Conservation (phyloP, 2,113 vertebrate species). For the Donacobius atricapilla region DNA sequence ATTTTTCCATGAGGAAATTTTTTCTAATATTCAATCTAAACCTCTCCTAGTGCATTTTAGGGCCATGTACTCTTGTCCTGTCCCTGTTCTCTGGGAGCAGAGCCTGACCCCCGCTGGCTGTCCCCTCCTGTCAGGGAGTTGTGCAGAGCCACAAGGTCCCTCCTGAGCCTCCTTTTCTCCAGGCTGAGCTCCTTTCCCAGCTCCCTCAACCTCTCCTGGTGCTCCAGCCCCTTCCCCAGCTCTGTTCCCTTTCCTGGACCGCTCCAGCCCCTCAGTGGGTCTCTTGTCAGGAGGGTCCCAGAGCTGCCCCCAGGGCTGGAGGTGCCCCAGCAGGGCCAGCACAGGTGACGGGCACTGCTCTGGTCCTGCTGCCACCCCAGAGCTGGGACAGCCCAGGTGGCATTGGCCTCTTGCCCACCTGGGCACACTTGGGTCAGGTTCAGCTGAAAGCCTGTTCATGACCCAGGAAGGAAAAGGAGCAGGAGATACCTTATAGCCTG, state of each 20-base stretch:
- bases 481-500: background rate
- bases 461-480: background rate
- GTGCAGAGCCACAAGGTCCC: background rate
- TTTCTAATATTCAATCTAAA: background rate
- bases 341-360: background rate
- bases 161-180: background rate
- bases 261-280: accelerated
- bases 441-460: background rate
- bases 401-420: background rate
- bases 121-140: background rate
- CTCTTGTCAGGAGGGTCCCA: background rate
- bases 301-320: background rate
- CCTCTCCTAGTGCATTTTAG: background rate
- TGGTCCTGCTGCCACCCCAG: accelerated
- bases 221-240: background rate
- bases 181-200: background rate
- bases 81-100: background rate
- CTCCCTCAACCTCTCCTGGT: accelerated
- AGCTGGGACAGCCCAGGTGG: background rate
- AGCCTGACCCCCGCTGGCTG: accelerated
- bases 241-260: accelerated
- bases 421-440: background rate
- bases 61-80: too few relatives aligned
- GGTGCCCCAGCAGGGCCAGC: background rate
- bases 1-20: background rate